phyloP scores from a whole-genome alignment of 2,113 vertebrate species.

The Perognathus longimembris region DNA sequence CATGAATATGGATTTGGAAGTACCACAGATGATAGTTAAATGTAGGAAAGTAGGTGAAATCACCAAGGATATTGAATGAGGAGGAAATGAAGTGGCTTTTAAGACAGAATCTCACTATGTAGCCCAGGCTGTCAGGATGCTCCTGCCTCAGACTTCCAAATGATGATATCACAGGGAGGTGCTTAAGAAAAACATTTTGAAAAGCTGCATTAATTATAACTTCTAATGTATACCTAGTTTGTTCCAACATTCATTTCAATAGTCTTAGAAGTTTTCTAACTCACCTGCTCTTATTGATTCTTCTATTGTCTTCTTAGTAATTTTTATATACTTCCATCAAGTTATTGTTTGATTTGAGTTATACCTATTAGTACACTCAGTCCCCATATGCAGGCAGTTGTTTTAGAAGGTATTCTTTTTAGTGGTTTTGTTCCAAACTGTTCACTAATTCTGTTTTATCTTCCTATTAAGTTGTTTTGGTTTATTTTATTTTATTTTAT shows the following conservation, averaged over 20 bases:
- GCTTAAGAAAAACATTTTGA: neutral
- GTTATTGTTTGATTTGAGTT: neutral
- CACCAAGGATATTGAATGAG: neutral
- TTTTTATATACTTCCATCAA: neutral
- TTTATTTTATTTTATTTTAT: neutral
- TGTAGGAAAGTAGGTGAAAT: neutral
- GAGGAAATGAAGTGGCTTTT: conserved; percentile 29
- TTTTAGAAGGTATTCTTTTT: conserved; percentile 29
- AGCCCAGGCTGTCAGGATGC: too few species aligned
- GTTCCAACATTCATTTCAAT: neutral
- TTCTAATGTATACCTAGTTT: neutral
- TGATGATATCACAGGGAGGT: too few species aligned
- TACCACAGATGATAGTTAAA: neutral
- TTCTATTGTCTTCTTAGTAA: neutral
- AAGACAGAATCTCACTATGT: neutral
- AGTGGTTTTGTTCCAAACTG: neutral
- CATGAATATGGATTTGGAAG: neutral
- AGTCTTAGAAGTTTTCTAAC: neutral
- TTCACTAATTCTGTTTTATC: neutral
- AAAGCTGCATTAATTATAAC: neutral
- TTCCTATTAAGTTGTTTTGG: neutral
- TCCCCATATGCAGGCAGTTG: neutral
- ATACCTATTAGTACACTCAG: neutral
- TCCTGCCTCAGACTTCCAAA: too few species aligned
- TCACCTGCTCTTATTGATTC: neutral